Evolutionary conservation across 2,888 invertebrate species (phyloP).

Genomic region (Nysson spinosus): DNA sequence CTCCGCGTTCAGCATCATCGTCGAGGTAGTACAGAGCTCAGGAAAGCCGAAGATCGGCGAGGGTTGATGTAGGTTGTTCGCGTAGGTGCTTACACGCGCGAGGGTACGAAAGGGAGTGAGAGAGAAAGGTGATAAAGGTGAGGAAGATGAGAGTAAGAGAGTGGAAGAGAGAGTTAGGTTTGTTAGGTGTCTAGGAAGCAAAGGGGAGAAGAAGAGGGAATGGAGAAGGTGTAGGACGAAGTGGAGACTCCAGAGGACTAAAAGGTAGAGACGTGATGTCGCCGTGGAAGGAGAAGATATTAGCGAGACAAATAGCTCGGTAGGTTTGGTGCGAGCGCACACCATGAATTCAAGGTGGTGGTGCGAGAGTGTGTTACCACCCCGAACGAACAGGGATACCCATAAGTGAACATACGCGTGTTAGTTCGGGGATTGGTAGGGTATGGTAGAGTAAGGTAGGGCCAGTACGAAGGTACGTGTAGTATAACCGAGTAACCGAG

Average conservation of each 20-base stretch:
- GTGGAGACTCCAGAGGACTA: too few species aligned
- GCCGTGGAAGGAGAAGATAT: slow-evolving; percentile 59
- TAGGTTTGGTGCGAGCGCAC: slow-evolving; percentile 41
- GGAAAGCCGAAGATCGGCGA: slow-evolving; percentile 31
- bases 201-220: slow-evolving; percentile 1
- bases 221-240: background rate
- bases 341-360: background rate
- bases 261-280: too few species aligned
- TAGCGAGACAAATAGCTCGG: slow-evolving; percentile 72
- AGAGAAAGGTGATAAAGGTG: background rate
- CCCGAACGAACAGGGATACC: background rate
- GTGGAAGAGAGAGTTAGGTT: background rate
- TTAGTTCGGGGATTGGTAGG: slow-evolving; percentile 34
- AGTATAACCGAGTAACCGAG: slow-evolving; percentile 62
- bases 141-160: background rate
- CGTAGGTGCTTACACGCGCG: slow-evolving; percentile 64
- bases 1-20: background rate
- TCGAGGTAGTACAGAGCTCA: background rate
- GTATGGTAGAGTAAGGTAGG: slow-evolving; percentile 41
- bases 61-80: slow-evolving; percentile 52
- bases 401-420: slow-evolving; percentile 6
- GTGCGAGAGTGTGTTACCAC: slow-evolving; percentile 5
- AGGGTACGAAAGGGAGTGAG: slow-evolving; percentile 18
- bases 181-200: background rate
- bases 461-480: slow-evolving; percentile 37